These are phyloP conservation scores for Serranus cabrilla DNA, from an alignment of 2,797 vertebrate genomes.

Conservation along the genomic window DNA sequence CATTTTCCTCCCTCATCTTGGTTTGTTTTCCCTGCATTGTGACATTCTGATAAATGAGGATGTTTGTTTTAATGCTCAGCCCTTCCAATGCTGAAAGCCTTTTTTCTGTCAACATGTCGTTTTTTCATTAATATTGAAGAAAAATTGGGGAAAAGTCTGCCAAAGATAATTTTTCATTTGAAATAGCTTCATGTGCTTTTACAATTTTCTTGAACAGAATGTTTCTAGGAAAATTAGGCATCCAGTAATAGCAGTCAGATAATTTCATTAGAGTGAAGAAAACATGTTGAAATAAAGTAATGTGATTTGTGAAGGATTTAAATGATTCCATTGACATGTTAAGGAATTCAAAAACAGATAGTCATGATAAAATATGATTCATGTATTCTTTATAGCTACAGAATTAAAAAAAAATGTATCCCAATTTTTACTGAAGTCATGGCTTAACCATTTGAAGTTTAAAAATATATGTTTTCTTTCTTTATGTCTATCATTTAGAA, in stretches of 20 bases:
- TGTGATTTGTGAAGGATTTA: background rate
- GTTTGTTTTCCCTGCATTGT: slow-evolving; percentile 46
- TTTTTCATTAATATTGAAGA: slow-evolving; percentile 24
- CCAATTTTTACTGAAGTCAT: background rate
- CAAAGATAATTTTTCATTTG: slow-evolving; percentile 38
- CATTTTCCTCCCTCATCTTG: slow-evolving; percentile 26
- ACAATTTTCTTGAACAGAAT: slow-evolving; percentile 7
- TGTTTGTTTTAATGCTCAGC: slow-evolving; percentile 46
- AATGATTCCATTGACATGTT: background rate
- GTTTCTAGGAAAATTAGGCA: slow-evolving; percentile 11
- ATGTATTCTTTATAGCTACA: background rate
- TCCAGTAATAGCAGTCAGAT: background rate
- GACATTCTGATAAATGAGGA: slow-evolving; percentile 45
- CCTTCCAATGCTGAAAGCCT: slow-evolving; percentile 17
- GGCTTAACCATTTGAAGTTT: background rate
- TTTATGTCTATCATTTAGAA: slow-evolving; percentile 22
- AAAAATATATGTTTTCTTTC: background rate
- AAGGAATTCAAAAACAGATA: background rate
- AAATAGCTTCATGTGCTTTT: slow-evolving; percentile 8
- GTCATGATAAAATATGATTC: background rate
- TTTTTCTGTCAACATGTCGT: slow-evolving; percentile 17
- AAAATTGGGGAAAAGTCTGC: background rate
- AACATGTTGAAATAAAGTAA: background rate
- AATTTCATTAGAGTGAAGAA: slow-evolving; percentile 16
- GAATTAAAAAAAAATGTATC: background rate